Evolutionary conservation across 1,140 invertebrate species (phyloP).

Genomic region (Myzus persicae): DNA sequence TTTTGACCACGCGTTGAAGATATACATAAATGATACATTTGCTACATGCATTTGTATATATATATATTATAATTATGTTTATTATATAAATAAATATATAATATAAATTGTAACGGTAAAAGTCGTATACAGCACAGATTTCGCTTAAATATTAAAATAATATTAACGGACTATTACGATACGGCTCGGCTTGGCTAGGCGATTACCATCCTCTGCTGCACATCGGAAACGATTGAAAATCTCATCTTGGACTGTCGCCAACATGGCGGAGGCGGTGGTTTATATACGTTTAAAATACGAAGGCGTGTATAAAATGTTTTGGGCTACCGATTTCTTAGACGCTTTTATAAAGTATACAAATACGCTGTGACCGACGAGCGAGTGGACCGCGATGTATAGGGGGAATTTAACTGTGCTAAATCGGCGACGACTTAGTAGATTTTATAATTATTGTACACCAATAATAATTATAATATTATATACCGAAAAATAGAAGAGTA

Average conservation of each 20-base stretch:
- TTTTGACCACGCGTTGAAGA: background rate
- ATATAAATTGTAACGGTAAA: background rate
- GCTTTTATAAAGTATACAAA: background rate
- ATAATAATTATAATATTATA: background rate
- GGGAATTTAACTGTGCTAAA: background rate
- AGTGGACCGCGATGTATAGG: background rate
- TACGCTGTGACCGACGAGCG: background rate
- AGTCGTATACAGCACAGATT: background rate
- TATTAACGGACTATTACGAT: background rate
- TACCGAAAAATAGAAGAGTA: background rate
- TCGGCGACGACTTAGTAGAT: background rate
- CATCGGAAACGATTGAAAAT: constrained; percentile 9
- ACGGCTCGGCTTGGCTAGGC: background rate
- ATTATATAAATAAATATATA: too few species aligned
- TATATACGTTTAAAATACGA: background rate
- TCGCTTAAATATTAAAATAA: background rate
- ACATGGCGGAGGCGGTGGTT: background rate
- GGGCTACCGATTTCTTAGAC: background rate
- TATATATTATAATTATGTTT: too few species aligned
- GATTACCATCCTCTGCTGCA: background rate
- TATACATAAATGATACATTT: background rate
- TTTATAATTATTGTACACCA: background rate
- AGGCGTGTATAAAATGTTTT: background rate
- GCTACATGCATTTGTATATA: background rate
- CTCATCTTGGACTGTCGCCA: background rate